Evolutionary conservation across 2,888 invertebrate genomes (phyloP).

Genomic region (Miltochrista miniata): DNA sequence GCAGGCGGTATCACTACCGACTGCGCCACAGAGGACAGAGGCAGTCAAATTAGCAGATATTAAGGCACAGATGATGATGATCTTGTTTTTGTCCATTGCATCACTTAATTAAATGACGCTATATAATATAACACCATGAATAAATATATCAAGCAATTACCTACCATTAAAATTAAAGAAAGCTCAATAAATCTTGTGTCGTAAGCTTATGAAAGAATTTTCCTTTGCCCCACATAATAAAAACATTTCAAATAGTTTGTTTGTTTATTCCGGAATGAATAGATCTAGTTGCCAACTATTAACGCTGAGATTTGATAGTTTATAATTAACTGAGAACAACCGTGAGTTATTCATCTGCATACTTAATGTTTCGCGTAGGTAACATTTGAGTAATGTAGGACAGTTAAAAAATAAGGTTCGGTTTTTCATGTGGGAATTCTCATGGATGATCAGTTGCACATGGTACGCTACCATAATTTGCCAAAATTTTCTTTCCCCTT

Average conservation of each 20-base stretch:
- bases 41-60: no score
- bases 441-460: no score
- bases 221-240: constrained; percentile 32
- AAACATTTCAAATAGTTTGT: constrained; percentile 29
- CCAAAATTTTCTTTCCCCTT: no score
- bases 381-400: no score
- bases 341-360: background rate
- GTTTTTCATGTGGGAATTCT: no score
- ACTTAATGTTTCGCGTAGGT: background rate
- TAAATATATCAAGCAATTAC: background rate
- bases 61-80: no score
- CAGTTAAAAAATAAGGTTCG: no score
- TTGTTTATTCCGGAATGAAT: constrained; percentile 31
- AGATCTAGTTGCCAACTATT: background rate
- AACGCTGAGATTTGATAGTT: background rate
- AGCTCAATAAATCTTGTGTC: background rate
- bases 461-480: no score
- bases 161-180: background rate
- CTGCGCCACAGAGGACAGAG: no score
- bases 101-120: no score
- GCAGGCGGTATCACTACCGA: no score
- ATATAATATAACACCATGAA: no score
- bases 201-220: constrained; percentile 5
- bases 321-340: background rate
- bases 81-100: background rate